Conservation (phyloP, 2,888 invertebrate species). For the Bellardia bayeri region DNA sequence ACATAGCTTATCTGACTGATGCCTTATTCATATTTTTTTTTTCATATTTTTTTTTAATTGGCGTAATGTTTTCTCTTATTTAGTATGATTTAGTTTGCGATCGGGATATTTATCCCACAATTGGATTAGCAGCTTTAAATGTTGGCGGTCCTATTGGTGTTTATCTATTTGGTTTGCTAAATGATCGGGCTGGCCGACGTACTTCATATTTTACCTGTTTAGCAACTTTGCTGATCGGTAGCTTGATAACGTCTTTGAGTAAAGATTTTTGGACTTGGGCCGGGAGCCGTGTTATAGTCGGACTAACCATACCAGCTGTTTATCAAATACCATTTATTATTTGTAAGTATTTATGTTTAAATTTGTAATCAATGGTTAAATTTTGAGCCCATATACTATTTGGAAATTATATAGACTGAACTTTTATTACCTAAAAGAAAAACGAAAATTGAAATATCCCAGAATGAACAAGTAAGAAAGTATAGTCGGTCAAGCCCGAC, state of each 20-base stretch:
- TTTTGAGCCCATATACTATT: too few species aligned
- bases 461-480: too few species aligned
- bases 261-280: constrained; percentile 94
- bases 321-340: constrained; percentile 98
- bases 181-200: constrained; percentile 94
- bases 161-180: constrained; percentile 93
- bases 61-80: background rate
- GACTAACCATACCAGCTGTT: constrained; percentile 95
- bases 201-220: constrained; percentile 94
- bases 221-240: constrained; percentile 91
- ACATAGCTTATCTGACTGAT: background rate
- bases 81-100: constrained; percentile 96
- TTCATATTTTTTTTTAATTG: background rate
- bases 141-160: constrained; percentile 96
- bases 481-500: too few species aligned
- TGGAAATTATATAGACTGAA: too few species aligned
- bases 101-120: constrained; percentile 93
- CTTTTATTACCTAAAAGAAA: too few species aligned
- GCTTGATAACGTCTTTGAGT: constrained; percentile 91
- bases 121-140: constrained; percentile 93
- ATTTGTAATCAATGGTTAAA: too few species aligned
- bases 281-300: constrained; percentile 92
- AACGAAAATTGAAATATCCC: too few species aligned
- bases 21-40: background rate
- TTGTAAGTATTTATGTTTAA: constrained; percentile 87